Conservation (phyloP, 2,888 invertebrate species). For the Nebria brevicollis region DNA sequence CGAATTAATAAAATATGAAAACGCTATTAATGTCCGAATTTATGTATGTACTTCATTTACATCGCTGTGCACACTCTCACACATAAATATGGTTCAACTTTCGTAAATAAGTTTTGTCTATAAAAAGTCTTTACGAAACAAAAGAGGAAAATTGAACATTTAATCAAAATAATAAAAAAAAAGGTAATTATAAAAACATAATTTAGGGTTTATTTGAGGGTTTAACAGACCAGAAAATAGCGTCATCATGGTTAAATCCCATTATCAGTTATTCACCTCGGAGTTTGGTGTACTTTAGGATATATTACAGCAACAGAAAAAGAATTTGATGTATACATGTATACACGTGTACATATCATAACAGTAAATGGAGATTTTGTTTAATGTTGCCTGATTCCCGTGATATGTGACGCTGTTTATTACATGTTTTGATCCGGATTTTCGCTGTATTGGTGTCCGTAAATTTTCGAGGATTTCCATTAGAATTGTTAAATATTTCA, state of each 20-base stretch:
- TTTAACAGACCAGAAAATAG: no score
- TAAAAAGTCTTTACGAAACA: no score
- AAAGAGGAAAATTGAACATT: no score
- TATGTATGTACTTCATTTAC: not conserved
- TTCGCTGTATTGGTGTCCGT: not conserved
- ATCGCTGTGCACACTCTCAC: not conserved
- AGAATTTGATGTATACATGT: not conserved
- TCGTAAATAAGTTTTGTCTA: no score
- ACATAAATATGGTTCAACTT: not conserved
- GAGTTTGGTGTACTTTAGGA: not conserved
- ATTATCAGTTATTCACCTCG: not conserved
- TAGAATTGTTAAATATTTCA: conserved; percentile 1
- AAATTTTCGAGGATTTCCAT: not conserved
- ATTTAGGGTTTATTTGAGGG: no score
- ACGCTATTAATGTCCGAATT: not conserved
- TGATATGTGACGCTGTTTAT: conserved; percentile 1
- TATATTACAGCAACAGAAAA: not conserved
- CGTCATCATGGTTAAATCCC: not conserved
- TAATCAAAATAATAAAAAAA: no score
- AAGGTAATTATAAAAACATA: no score
- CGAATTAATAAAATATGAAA: not conserved
- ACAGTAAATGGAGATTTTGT: not conserved
- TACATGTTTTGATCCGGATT: not conserved
- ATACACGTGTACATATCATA: not conserved
- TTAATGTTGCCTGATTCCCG: not conserved